phyloP scores from a whole-genome alignment of 2,888 invertebrate genomes.

The Andrena praecox region DNA sequence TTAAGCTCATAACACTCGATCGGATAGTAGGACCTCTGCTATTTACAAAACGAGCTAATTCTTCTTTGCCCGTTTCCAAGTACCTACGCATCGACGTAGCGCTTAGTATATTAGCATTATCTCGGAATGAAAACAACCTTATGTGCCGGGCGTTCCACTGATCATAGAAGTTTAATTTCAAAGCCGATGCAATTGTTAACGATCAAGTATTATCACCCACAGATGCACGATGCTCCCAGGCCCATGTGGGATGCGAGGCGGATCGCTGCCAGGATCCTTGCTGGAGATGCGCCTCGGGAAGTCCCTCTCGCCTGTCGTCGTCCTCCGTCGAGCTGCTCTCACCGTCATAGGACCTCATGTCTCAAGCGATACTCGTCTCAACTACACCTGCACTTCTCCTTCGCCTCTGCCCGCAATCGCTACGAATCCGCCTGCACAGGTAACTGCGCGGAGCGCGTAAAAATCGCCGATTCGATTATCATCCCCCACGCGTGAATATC shows the following conservation, averaged over 20 bases:
- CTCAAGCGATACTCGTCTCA: not conserved
- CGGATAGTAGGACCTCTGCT: not conserved
- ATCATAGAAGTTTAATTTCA: not conserved
- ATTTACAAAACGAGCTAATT: no score
- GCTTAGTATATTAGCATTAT: no score
- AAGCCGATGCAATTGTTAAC: not conserved
- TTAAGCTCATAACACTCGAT: not conserved
- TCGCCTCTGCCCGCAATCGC: not conserved
- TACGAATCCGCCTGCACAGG: not conserved
- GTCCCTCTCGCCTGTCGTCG: constrained; percentile 81
- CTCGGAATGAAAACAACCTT: not conserved
- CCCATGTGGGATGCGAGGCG: constrained; percentile 82
- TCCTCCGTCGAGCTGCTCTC: constrained; percentile 84
- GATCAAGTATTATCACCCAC: constrained; percentile 67
- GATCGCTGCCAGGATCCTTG: constrained; percentile 81
- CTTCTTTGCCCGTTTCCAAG: no score
- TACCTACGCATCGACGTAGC: no score
- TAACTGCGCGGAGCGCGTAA: constrained; percentile 15
- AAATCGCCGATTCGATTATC: constrained; percentile 14
- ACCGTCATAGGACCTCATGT: constrained; percentile 83
- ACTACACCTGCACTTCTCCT: not conserved
- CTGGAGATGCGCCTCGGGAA: constrained; percentile 80
- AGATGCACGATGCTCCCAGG: constrained; percentile 82
- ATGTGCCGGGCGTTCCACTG: not conserved
- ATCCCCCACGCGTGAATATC: constrained; percentile 41